Evolutionary conservation across 2,797 vertebrate genomes (phyloP), one percentile per base, ranked within the genome.

Genomic region (Champsocephalus gunnari): DNA sequence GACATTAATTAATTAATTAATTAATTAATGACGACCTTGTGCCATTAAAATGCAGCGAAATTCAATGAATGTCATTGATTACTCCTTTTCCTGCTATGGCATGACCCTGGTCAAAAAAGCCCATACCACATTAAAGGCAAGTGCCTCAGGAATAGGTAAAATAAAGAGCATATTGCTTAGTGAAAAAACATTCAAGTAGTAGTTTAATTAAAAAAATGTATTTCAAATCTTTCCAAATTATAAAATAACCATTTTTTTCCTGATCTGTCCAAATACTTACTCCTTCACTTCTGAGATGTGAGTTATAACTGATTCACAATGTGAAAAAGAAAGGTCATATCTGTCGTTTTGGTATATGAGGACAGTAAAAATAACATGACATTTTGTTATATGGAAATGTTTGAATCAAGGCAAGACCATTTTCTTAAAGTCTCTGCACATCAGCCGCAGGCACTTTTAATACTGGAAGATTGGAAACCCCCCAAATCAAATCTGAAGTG

Each of bases 41-140:
- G 53, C 3, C 12, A 10, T 28, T 55, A 24, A 41, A 50, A 38
- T 38, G 66, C 24, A 14, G 19, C n/a, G 58, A 13, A n/a, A 41
- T 45, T 53, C 3, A 66, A 44, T 68, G 45, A 17, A 66, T 55
- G 17, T 41, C 47, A 5, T 67, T 75, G 38, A 61, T 71, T 63
- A 44, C 3, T 47, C 32, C 50, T 55, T 34, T 55, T 79, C 44
- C 14, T 74, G 32, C 17, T 24, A 21, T 32, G 58, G 16, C 47
- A 9, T 9, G 13, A 32, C 6, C 16, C 8, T 38, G 2, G 28
- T 56, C 4, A 32, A 10, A 38, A 63, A 65, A 28, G 10, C 16
- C 7, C 47, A 32, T 16, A 45, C 4, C 1, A 9, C 28, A 60
- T 62, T 69, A 38, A 38, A 62, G 54, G 34, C 43, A 6, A 48